A percentile compares a stretch with the other conserved stretches of the same genome.
These are phyloP conservation scores for Arenaria interpres DNA, from an alignment of 2,113 vertebrate species.

Conservation along the genomic window DNA sequence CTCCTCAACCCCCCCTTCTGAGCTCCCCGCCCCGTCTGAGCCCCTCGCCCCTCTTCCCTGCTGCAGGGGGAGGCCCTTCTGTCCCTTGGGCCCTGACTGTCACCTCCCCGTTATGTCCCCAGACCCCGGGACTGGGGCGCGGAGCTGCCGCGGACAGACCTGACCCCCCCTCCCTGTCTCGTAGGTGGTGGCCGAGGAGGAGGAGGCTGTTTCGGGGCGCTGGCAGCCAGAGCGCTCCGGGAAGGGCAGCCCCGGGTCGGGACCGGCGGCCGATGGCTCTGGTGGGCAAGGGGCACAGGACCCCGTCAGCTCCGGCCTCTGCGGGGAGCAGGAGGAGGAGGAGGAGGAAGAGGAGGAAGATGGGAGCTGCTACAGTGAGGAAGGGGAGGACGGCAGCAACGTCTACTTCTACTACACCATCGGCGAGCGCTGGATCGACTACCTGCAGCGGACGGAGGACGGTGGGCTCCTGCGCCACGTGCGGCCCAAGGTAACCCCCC, in stretches of 20 bases:
- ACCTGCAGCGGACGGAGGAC: slow-evolving; percentile 48
- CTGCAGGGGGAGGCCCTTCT: too few species aligned
- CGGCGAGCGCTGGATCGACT: slow-evolving; percentile 66
- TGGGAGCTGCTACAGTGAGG: slow-evolving; percentile 36
- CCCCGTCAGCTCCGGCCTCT: neutral
- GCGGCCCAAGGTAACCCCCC: slow-evolving; percentile 41
- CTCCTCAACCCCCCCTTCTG: too few species aligned
- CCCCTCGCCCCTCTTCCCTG: neutral
- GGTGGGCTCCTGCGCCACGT: slow-evolving; percentile 36
- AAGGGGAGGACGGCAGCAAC: slow-evolving; percentile 17
- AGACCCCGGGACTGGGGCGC: neutral
- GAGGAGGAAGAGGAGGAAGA: slow-evolving; percentile 42
- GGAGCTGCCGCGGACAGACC: neutral
- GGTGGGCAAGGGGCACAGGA: neutral
- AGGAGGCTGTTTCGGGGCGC: neutral
- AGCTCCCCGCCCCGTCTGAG: neutral
- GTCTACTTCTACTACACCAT: slow-evolving; percentile 63
- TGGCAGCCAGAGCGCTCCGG: neutral
- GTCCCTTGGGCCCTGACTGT: neutral
- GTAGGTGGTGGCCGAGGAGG: neutral
- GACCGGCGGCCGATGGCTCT: neutral
- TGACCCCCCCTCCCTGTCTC: neutral
- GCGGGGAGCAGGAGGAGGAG: neutral
- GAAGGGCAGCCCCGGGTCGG: neutral
- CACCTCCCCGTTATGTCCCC: too few species aligned